Percentiles rank a stretch among this genome's conserved stretches.
Evolutionary conservation across 2,888 invertebrate species (phyloP).

Genomic region (Microchrysa polita): DNA sequence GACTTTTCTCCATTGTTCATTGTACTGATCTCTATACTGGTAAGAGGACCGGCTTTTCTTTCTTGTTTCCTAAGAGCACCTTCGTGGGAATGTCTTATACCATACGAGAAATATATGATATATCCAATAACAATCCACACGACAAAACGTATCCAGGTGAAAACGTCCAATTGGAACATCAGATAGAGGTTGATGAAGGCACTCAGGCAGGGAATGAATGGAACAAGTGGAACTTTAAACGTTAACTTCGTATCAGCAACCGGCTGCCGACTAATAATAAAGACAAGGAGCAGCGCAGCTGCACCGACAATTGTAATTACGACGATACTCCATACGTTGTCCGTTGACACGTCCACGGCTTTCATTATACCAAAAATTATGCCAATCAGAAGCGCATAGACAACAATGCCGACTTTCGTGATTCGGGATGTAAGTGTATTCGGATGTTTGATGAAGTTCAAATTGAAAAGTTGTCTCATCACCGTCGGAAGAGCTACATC

Average conservation of each 20-base stretch:
- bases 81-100: slow-evolving; percentile 79
- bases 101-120: slow-evolving; percentile 86
- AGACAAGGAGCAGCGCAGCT: slow-evolving; percentile 67
- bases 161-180: slow-evolving; percentile 85
- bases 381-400: slow-evolving; percentile 67
- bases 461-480: slow-evolving; percentile 73
- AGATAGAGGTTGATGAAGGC: slow-evolving; percentile 88
- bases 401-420: slow-evolving; percentile 70
- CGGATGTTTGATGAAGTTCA: slow-evolving; percentile 75
- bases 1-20: slow-evolving; percentile 13
- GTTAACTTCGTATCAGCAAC: slow-evolving; percentile 69
- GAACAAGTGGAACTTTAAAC: slow-evolving; percentile 87
- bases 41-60: neutral
- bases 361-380: slow-evolving; percentile 58
- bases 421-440: slow-evolving; percentile 72
- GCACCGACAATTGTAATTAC: slow-evolving; percentile 66
- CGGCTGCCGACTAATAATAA: slow-evolving; percentile 78
- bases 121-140: slow-evolving; percentile 89
- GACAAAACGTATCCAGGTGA: slow-evolving; percentile 89
- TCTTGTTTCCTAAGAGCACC: slow-evolving; percentile 55
- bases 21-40: neutral
- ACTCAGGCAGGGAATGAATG: slow-evolving; percentile 84
- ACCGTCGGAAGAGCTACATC: slow-evolving; percentile 59
- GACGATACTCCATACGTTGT: slow-evolving; percentile 60
- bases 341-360: slow-evolving; percentile 53